A percentile compares a stretch with the other conserved stretches of the same genome.
phyloP scores from a whole-genome alignment of 2,113 vertebrate species.

The Varanus salvator region DNA sequence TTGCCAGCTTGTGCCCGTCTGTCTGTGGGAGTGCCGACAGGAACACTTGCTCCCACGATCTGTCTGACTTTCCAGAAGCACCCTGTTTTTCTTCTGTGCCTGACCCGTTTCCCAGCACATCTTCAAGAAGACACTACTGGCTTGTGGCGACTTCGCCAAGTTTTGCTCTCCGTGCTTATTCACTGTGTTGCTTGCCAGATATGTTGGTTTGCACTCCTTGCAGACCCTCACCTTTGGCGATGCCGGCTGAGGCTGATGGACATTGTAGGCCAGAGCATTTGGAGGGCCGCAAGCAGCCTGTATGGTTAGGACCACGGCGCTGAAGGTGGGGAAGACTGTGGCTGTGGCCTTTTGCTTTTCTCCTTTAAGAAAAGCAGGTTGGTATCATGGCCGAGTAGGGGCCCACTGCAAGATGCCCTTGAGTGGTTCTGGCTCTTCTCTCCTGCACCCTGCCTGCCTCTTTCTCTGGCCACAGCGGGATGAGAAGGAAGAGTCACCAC shows the following conservation, averaged over 20 bases:
- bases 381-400: too few species aligned
- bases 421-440: too few species aligned
- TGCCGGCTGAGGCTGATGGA: too few species aligned
- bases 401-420: too few species aligned
- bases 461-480: too few species aligned
- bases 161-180: not conserved
- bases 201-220: not conserved
- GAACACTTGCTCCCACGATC: not conserved
- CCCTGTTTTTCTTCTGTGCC: not conserved
- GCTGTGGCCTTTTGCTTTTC: not conserved
- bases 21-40: not conserved
- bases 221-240: too few species aligned
- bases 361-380: not conserved
- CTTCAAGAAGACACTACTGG: not conserved
- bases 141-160: not conserved
- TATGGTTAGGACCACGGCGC: not conserved
- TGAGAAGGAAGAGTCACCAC: too few species aligned
- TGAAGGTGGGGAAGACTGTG: not conserved
- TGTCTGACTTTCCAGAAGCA: not conserved
- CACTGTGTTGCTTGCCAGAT: not conserved
- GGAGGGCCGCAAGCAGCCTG: not conserved
- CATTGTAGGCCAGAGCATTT: too few species aligned
- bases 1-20: not conserved
- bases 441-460: too few species aligned
- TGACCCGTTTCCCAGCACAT: not conserved